Evolutionary conservation across 2,113 vertebrate genomes (phyloP).

Genomic region (Platycercus adscitus): DNA sequence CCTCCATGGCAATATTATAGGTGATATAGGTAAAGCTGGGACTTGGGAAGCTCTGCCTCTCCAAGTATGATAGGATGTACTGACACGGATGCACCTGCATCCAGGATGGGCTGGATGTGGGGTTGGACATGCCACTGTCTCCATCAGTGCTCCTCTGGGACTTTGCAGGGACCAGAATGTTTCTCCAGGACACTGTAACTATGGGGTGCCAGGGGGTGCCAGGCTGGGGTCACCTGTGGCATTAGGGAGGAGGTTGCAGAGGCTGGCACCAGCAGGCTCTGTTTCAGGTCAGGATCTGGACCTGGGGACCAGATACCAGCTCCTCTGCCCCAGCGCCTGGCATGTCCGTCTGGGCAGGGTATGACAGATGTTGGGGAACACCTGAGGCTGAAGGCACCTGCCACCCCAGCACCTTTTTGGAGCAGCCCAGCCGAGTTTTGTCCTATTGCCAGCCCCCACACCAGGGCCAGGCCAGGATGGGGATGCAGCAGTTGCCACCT

Average conservation of each 20-base stretch:
- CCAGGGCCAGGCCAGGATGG: not conserved
- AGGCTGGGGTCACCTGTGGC: not conserved
- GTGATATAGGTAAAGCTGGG: not conserved
- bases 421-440: not conserved
- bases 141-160: not conserved
- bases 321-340: not conserved
- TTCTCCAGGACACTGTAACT: not conserved
- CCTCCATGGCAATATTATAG: not conserved
- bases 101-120: not conserved
- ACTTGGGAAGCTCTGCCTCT: not conserved
- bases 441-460: not conserved
- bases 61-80: accelerated
- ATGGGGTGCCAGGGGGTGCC: not conserved
- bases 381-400: not conserved
- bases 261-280: accelerated
- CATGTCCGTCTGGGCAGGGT: not conserved
- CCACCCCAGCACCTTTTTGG: not conserved
- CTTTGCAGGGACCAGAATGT: not conserved
- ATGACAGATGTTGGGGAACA: not conserved
- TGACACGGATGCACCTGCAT: not conserved
- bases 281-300: not conserved
- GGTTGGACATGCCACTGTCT: not conserved
- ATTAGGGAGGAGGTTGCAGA: not conserved
- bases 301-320: not conserved
- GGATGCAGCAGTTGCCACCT: conserved; percentile 1